phyloP scores from a whole-genome alignment of 2,888 invertebrate genomes.

The Bhutanitis thaidina region DNA sequence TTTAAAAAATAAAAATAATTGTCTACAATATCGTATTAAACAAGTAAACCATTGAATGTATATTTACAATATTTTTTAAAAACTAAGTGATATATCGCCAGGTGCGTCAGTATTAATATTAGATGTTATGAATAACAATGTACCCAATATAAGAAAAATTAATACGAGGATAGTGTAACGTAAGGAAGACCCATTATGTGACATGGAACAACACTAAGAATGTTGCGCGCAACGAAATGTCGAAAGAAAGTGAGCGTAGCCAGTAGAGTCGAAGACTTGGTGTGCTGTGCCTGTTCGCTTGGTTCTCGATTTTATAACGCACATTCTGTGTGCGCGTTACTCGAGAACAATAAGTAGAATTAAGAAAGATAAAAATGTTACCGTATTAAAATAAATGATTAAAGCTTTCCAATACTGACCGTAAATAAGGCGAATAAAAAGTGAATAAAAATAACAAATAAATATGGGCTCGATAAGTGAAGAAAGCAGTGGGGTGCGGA shows the following conservation, averaged over 20 bases:
- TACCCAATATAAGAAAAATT: neutral
- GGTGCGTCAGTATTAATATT: too few relatives aligned
- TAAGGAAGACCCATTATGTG: neutral
- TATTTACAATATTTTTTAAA: too few relatives aligned
- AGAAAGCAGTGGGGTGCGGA: constrained; percentile 41
- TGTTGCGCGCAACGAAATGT: constrained; percentile 61
- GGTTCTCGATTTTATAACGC: constrained; percentile 5
- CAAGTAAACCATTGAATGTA: too few relatives aligned
- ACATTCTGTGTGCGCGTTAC: constrained; percentile 5
- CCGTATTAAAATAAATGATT: constrained; percentile 11
- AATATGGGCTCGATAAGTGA: constrained; percentile 57
- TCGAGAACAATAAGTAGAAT: constrained; percentile 14
- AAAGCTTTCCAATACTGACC: constrained; percentile 6
- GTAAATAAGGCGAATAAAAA: constrained; percentile 9
- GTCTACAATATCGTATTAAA: too few relatives aligned
- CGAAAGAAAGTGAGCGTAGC: constrained; percentile 75
- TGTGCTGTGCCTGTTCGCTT: constrained; percentile 17
- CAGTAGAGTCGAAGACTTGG: constrained; percentile 27
- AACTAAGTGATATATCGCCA: too few relatives aligned
- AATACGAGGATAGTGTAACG: neutral
- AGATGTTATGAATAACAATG: neutral
- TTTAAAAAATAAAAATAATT: too few relatives aligned
- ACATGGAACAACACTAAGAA: constrained; percentile 34
- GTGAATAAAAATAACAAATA: constrained; percentile 13
- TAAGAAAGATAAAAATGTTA: constrained; percentile 2